Base-by-base conservation (phyloP, 2,888 invertebrate genomes). In the Itoplectis maculator region DNA sequence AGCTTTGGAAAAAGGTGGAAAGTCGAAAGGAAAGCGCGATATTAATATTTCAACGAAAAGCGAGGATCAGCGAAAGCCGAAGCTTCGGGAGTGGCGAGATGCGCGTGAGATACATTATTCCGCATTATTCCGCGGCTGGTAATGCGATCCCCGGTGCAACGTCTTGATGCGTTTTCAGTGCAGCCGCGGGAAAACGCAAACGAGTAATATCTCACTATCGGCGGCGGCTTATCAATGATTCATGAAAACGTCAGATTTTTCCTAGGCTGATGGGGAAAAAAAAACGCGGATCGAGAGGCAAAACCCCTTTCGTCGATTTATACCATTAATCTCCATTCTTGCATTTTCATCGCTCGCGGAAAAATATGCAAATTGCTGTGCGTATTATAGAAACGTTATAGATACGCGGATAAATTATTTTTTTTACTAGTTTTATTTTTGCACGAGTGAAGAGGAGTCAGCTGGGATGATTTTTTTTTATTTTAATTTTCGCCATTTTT, bases 1-100 rank as follows among this genome's bases (percentile, higher is more conserved):
- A 29, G 5, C 3, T 2, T n/a, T 29, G 29, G 29, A 29, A 29
- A 29, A 23, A 42, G 23, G 15, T 51, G 20, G 37, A 29, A 29
- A 45, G n/a, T 35, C 35, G 45, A 45, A 45, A 18, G 54, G 59
- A n/a, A 6, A 20, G 9, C 54, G 49, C 18, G 35, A 66, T 75
- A 82, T 82, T 74, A 78, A 79, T 79, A 79, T 78, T 75, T 49
- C 59, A 74, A 70, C 69, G 47, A 2, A 54, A 49, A 35, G 63
- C 54, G 18, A 1, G 18, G 35, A 74, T 69, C 56, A 49, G 5
- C 29, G 29, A n/a, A n/a, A n/a, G n/a, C 15, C n/a, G 23, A 18
- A 29, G 47, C 65, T 29, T 29, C 56, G 40, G 23, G 15, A 47
- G 8, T 70, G 40, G 54, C 7, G 29, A n/a, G 4, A 70, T 42